Evolutionary conservation across 1,140 invertebrate species (phyloP), one percentile per base, ranked within the genome.

Genomic region (Drosophila repleta): DNA sequence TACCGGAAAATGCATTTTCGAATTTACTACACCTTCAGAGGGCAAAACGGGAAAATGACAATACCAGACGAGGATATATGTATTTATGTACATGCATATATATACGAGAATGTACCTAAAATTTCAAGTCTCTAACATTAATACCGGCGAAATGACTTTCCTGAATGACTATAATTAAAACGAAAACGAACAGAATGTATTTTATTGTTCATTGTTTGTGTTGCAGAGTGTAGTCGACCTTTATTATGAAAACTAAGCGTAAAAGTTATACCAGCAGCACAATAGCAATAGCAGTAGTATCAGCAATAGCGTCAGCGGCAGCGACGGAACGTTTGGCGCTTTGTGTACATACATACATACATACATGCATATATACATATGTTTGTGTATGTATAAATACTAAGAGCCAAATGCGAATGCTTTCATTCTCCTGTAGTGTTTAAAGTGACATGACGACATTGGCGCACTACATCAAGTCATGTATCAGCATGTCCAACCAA

Each of bases 401-500:
- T 51, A n/a, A 82, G 65, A 77, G 68, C 68, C 63, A 62, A 57
- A 60, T 73, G 76, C 65, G 68, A 69, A 48, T 60, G 83, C 79
- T 88, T 91, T 91, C 90, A 91, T 91, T 91, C 90, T 91, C 88
- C 90, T 79, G 79, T 79, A 91, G 90, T 91, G 88, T 84, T 91
- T 90, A 90, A 91, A 91, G 90, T 91, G 90, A 91, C 90, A 91
- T 91, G 90, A 88, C 83, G 88, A 91, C 79, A 90, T 90, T 84
- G 88, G 88, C 78, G 84, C 76, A 90, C 81, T 82, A 84, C 91
- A 88, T 66, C 79, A 90, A 91, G 90, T 91, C 90, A 91, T 91
- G 90, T 91, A 91, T 91, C 90, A 91, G 88, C 90, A 91, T 91
- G 90, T 87, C 90, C 85, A 90, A 91, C 79, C 90, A 90, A 91